A percentile compares a stretch with the other conserved stretches of the same genome.
These are phyloP conservation scores for Perognathus longimembris DNA, from an alignment of 2,113 vertebrate genomes.

Conservation along the genomic window DNA sequence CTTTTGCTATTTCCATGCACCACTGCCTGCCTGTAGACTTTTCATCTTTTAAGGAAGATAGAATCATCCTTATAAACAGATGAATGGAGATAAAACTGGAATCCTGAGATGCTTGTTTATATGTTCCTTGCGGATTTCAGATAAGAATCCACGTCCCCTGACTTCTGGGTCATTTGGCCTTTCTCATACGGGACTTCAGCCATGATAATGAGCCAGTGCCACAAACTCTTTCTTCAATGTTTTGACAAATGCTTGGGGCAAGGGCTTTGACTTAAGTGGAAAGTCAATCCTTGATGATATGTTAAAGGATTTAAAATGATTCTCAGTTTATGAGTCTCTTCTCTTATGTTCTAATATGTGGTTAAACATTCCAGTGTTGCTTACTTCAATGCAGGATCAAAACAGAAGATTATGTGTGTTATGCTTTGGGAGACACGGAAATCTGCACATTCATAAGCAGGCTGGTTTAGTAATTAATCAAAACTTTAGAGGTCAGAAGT, in stretches of 20 bases:
- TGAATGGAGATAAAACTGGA: background rate
- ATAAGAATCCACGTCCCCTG: background rate
- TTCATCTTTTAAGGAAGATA: background rate
- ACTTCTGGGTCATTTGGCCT: background rate
- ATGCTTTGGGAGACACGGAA: background rate
- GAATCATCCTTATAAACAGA: background rate
- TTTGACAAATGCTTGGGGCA: background rate
- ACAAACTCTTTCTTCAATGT: background rate
- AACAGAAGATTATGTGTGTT: background rate
- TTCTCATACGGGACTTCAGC: background rate
- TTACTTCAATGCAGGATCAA: constrained; percentile 18
- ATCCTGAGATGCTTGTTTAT: background rate
- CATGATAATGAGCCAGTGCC: background rate
- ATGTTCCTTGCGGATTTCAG: background rate
- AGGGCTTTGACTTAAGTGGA: background rate
- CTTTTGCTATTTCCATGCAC: background rate
- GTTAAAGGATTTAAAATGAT: constrained; percentile 46
- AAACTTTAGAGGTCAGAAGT: background rate
- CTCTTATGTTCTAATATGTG: background rate
- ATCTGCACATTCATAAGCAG: background rate
- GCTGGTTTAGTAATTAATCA: constrained; percentile 8
- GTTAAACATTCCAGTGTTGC: background rate
- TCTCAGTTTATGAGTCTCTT: background rate
- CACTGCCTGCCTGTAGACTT: background rate
- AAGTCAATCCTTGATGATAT: background rate